Conservation (phyloP, 2,113 vertebrate genomes). For the Odocoileus virginianus region DNA sequence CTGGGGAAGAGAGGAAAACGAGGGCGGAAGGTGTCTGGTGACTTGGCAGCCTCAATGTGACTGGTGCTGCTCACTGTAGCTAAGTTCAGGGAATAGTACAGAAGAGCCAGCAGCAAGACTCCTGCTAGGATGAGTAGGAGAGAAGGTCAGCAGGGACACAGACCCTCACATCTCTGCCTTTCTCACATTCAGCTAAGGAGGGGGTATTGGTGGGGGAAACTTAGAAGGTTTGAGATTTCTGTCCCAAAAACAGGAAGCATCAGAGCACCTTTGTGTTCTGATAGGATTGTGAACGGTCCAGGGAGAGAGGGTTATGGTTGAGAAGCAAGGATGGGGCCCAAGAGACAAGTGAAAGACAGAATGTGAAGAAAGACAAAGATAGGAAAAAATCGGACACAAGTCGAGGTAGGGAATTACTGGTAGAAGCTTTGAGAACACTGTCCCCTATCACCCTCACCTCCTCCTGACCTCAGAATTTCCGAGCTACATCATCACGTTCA, state of each 20-base stretch:
- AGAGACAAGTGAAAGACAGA: not conserved
- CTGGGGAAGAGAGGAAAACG: not conserved
- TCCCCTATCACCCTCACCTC: no score
- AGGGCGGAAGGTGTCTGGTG: not conserved
- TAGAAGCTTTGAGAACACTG: not conserved
- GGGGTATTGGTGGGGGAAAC: not conserved
- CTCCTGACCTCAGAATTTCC: not conserved
- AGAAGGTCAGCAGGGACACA: not conserved
- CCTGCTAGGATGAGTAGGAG: not conserved
- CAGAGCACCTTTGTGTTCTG: not conserved
- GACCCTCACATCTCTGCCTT: not conserved
- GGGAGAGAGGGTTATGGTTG: rapidly evolving
- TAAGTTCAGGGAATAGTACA: not conserved
- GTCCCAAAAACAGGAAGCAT: not conserved
- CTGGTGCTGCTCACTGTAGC: rapidly evolving
- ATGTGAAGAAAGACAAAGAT: not conserved
- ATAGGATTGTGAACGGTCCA: not conserved
- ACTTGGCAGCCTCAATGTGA: rapidly evolving
- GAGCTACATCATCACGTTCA: not conserved
- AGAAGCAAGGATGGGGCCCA: not conserved
- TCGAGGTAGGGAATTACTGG: no score
- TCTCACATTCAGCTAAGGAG: not conserved
- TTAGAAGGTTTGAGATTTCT: not conserved
- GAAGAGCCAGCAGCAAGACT: not conserved
- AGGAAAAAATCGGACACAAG: rapidly evolving